A percentile compares a stretch with the other conserved stretches of the same genome.
Conservation (phyloP, 1,140 invertebrate species). For the Aphaenogaster floridana region DNA sequence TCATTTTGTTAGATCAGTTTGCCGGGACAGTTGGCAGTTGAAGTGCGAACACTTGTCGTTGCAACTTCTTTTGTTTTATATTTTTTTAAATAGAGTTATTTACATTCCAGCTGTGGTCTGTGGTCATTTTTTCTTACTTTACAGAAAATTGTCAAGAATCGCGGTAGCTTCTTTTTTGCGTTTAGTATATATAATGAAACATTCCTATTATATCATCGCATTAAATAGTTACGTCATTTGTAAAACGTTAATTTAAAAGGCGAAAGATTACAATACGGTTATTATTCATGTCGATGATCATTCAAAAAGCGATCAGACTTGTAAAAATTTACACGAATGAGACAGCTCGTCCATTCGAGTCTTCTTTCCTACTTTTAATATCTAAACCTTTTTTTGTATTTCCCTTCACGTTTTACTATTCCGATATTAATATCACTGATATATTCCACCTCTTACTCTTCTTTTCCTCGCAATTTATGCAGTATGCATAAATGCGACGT, state of each 20-base stretch:
- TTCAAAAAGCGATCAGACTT: constrained; percentile 1
- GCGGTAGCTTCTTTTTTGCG: not conserved
- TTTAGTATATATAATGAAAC: not conserved
- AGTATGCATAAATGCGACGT: not conserved
- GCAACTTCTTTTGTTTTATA: constrained; percentile 12
- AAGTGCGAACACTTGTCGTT: constrained; percentile 43
- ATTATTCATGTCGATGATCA: constrained; percentile 19
- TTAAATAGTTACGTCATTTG: not conserved
- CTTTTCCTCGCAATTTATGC: not conserved
- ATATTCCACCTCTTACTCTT: not conserved
- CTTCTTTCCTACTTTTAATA: not conserved
- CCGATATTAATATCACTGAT: not conserved
- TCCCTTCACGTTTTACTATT: not conserved
- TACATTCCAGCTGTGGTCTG: not conserved
- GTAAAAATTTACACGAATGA: constrained; percentile 10
- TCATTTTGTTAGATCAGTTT: constrained; percentile 43
- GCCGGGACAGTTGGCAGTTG: not conserved
- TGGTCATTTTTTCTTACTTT: not conserved
- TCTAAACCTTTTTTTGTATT: not conserved
- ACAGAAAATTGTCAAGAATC: not conserved
- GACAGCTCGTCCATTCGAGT: constrained; percentile 17
- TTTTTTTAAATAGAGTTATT: constrained; percentile 4
- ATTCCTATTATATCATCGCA: not conserved
- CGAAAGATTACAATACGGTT: not conserved
- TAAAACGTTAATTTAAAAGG: constrained; percentile 16